Evolutionary conservation across 2,797 vertebrate genomes (phyloP).

Genomic region (Hippocampus kuda): DNA sequence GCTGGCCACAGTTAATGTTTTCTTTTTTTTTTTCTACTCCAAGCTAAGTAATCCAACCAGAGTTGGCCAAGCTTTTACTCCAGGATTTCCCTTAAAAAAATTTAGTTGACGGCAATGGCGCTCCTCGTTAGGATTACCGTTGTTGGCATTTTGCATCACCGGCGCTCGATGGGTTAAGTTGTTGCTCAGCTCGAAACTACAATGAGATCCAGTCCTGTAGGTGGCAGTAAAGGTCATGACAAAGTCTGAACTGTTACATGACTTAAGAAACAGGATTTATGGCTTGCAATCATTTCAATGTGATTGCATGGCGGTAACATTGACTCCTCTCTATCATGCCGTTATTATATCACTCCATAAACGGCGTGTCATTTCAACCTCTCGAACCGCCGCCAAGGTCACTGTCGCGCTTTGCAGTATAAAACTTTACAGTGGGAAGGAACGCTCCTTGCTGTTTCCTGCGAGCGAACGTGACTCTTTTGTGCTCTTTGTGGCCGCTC

Average conservation of each 20-base stretch:
- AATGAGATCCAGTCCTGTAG: not conserved
- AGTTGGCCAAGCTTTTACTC: too few species aligned
- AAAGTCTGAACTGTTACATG: not conserved
- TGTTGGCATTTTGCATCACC: too few species aligned
- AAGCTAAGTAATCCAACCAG: too few species aligned
- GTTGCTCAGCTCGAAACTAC: too few species aligned
- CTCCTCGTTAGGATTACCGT: too few species aligned
- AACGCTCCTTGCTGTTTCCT: constrained; percentile 30
- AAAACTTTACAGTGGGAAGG: constrained; percentile 61
- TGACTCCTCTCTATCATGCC: not conserved
- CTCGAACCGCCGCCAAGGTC: constrained; percentile 54
- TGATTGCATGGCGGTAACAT: not conserved
- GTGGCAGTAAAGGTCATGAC: not conserved
- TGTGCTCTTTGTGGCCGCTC: constrained; percentile 49
- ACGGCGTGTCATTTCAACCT: constrained; percentile 39
- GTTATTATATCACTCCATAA: constrained; percentile 28
- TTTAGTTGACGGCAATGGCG: too few species aligned
- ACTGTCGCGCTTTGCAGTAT: constrained; percentile 40
- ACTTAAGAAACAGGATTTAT: not conserved
- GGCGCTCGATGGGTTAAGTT: too few species aligned
- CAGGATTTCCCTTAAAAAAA: too few species aligned
- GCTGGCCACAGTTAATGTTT: too few species aligned
- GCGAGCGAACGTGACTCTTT: constrained; percentile 30
- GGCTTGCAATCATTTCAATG: not conserved
- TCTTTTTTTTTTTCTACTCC: too few species aligned